Conservation (phyloP, 2,113 vertebrate genomes). For the Callocephalon fimbriatum region DNA sequence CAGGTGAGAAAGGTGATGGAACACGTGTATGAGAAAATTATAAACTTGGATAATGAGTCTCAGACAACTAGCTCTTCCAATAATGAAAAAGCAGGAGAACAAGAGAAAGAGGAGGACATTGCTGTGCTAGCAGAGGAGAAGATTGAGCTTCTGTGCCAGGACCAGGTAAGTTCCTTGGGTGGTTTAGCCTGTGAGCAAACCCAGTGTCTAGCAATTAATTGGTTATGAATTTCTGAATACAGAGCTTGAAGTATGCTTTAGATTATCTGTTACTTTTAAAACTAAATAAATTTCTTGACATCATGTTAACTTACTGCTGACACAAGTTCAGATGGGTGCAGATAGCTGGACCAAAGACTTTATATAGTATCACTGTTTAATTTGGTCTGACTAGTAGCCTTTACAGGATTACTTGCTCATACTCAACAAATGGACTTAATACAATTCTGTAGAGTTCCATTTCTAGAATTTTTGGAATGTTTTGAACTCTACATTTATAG, state of each 20-base stretch:
- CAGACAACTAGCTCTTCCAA: conserved; percentile 96
- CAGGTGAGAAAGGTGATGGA: conserved; percentile 99
- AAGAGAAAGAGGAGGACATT: conserved; percentile 97
- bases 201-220: not conserved
- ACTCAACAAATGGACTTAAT: not conserved
- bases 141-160: conserved; percentile 97
- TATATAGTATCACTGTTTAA: not conserved
- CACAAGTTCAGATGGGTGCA: not conserved
- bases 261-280: not conserved
- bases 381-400: not conserved
- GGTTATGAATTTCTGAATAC: not conserved
- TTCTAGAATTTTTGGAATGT: not conserved
- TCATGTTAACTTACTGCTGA: not conserved
- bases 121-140: conserved; percentile 97
- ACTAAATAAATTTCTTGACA: not conserved
- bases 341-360: not conserved
- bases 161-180: conserved; percentile 83
- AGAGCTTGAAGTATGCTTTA: not conserved
- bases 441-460: not conserved
- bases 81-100: conserved; percentile 93
- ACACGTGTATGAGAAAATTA: conserved; percentile 98
- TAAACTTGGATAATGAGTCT: conserved; percentile 96
- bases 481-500: not conserved
- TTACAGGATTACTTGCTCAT: not conserved
- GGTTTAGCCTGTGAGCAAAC: not conserved